Evolutionary conservation across 2,113 vertebrate genomes (phyloP).

Genomic region (Vicugna pacos): DNA sequence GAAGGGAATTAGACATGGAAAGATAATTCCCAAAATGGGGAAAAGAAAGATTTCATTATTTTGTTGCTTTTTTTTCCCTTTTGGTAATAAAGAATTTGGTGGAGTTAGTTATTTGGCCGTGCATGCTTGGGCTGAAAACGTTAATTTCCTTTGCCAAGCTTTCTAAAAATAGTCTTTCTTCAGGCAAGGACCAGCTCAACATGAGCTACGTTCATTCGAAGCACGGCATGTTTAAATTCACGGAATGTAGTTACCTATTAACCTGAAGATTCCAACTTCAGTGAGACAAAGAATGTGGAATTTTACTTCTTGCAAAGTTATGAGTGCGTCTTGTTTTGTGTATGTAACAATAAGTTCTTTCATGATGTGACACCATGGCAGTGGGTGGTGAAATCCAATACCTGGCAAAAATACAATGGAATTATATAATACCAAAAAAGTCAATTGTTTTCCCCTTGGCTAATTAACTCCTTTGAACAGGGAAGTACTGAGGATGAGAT

Average conservation of each 20-base stretch:
- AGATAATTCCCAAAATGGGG: slow-evolving; percentile 53
- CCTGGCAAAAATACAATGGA: slow-evolving; percentile 77
- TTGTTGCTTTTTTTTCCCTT: background rate
- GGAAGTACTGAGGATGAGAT: slow-evolving; percentile 44
- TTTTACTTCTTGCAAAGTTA: slow-evolving; percentile 27
- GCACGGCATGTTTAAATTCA: background rate
- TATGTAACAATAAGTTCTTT: slow-evolving; percentile 77
- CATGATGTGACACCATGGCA: slow-evolving; percentile 44
- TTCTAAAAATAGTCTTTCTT: slow-evolving; percentile 74
- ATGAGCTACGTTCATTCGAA: background rate
- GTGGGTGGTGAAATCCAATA: slow-evolving; percentile 72
- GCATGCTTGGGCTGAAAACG: slow-evolving; percentile 42
- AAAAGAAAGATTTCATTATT: slow-evolving; percentile 63
- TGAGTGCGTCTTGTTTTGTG: slow-evolving; percentile 39
- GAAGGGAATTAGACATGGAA: background rate
- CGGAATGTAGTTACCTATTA: slow-evolving; percentile 62
- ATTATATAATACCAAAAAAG: slow-evolving; percentile 75
- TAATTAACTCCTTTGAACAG: slow-evolving; percentile 63
- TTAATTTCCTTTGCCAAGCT: slow-evolving; percentile 69
- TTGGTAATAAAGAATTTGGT: slow-evolving; percentile 67
- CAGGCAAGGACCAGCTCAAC: slow-evolving; percentile 51
- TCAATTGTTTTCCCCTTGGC: slow-evolving; percentile 71
- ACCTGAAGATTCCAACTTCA: slow-evolving; percentile 66
- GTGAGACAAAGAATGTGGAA: slow-evolving; percentile 67
- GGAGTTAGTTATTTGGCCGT: slow-evolving; percentile 62